These are phyloP conservation scores for Phyllostomus discolor DNA, from an alignment of 2,113 vertebrate species.

Conservation along the genomic window DNA sequence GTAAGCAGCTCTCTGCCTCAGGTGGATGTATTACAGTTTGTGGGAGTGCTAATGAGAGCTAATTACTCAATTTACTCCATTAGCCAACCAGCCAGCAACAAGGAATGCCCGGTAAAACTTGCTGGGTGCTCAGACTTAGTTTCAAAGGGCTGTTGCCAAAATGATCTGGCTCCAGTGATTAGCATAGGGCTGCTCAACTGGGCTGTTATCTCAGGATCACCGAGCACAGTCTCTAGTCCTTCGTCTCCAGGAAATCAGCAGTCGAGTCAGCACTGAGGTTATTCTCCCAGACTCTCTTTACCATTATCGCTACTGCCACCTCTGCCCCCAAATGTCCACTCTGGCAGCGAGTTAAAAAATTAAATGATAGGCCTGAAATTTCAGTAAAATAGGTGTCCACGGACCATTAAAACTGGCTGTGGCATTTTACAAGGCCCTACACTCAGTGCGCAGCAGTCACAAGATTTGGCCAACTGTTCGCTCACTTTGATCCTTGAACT, in stretches of 20 bases:
- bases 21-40: background rate
- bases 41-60: slow-evolving; percentile 21
- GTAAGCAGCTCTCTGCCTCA: background rate
- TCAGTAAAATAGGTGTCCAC: background rate
- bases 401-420: background rate
- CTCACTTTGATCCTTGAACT: background rate
- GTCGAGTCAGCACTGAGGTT: background rate
- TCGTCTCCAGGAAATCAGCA: background rate
- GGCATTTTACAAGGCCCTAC: background rate
- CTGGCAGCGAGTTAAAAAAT: background rate
- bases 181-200: background rate
- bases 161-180: background rate
- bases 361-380: background rate
- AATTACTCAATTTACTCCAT: slow-evolving; percentile 27
- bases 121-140: background rate
- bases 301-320: background rate
- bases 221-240: background rate
- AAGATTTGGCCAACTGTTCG: background rate
- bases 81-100: background rate
- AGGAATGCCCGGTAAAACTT: background rate
- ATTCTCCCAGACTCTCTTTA: background rate
- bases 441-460: background rate
- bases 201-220: background rate
- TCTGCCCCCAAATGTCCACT: background rate
- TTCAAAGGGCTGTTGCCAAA: slow-evolving; percentile 35